phyloP scores from a whole-genome alignment of 2,797 vertebrate genomes.

The Leucoraja ocellata region DNA sequence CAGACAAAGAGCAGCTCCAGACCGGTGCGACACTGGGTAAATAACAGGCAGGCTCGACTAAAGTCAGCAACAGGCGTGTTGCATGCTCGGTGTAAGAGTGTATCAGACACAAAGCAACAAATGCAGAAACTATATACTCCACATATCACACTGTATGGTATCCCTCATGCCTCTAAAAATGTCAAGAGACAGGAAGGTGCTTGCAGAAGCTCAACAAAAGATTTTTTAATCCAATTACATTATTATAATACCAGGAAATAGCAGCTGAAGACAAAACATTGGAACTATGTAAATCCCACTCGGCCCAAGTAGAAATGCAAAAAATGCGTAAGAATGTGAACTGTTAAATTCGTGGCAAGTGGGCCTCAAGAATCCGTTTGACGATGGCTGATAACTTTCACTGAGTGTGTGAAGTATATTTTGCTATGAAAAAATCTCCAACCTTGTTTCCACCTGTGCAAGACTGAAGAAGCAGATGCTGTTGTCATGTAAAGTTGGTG shows the following conservation, averaged over 20 bases:
- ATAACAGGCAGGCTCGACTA: not conserved
- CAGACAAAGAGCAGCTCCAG: slow-evolving; percentile 27
- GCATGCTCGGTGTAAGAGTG: not conserved
- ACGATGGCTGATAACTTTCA: not conserved
- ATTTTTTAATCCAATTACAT: too few relatives aligned
- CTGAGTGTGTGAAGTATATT: not conserved
- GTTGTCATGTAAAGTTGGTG: not conserved
- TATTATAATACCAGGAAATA: not conserved
- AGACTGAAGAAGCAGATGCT: not conserved
- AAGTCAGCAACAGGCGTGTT: not conserved
- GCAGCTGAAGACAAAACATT: not conserved
- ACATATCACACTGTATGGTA: not conserved
- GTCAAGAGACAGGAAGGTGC: not conserved
- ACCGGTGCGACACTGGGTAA: not conserved
- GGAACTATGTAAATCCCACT: not conserved
- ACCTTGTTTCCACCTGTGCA: not conserved
- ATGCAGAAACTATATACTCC: not conserved
- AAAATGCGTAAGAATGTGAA: not conserved
- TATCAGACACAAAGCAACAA: slow-evolving; percentile 11
- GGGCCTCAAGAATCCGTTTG: not conserved
- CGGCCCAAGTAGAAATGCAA: not conserved
- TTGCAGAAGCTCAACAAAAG: not conserved
- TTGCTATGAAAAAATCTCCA: not conserved
- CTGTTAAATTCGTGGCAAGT: not conserved
- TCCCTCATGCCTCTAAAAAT: not conserved